phyloP scores from a whole-genome alignment of 1,140 invertebrate species.

The honey bee (Apis mellifera) region DNA sequence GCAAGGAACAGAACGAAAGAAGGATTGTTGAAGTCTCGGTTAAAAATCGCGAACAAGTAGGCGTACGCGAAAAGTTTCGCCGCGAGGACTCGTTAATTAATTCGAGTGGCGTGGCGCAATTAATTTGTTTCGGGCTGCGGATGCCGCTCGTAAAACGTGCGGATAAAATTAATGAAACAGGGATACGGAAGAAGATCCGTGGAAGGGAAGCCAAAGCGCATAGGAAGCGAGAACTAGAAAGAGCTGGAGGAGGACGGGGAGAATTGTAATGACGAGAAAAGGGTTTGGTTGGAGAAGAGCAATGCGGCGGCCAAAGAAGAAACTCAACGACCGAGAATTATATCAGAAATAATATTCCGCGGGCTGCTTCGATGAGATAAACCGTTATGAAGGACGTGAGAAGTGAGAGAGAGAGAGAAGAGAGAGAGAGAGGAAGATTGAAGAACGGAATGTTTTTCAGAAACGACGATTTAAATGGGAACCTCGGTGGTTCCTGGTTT shows the following conservation, averaged over 20 bases:
- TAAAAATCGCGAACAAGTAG: conserved; percentile 6
- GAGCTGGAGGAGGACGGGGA: conserved; percentile 11
- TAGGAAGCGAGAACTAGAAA: conserved; percentile 11
- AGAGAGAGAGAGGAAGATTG: background rate
- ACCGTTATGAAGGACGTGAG: conserved; percentile 24
- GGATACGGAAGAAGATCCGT: conserved; percentile 22
- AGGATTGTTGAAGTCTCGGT: background rate
- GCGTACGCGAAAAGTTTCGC: conserved; percentile 27
- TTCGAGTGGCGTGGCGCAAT: conserved; percentile 70
- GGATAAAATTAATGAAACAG: conserved; percentile 72
- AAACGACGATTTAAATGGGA: conserved; percentile 22
- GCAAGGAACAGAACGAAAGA: background rate
- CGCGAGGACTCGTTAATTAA: conserved; percentile 65
- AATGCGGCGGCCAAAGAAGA: conserved; percentile 13
- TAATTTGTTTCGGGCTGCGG: conserved; percentile 71
- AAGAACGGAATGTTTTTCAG: conserved; percentile 9
- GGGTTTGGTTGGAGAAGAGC: background rate
- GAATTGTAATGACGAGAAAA: conserved; percentile 52
- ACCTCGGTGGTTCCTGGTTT: background rate
- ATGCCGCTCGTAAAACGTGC: conserved; percentile 70
- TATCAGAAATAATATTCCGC: conserved; percentile 56
- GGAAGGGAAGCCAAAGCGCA: conserved; percentile 40
- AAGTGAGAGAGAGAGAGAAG: background rate
- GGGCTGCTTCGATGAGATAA: conserved; percentile 49
- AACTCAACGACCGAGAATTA: conserved; percentile 29